These are phyloP conservation scores for Andricus curvator DNA, from an alignment of 2,888 invertebrate species.

Conservation along the genomic window DNA sequence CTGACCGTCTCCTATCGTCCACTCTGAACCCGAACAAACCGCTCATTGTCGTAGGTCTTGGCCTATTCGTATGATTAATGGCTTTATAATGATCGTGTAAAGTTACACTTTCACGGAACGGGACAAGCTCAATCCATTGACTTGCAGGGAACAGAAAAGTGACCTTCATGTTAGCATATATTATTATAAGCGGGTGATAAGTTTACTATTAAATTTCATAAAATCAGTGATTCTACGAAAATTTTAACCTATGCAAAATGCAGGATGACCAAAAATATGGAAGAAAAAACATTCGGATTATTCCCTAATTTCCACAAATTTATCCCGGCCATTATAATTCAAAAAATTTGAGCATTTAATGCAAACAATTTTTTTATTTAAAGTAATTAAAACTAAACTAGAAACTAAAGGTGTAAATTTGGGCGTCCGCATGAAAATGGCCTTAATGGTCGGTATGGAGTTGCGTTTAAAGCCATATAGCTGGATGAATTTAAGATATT, in stretches of 20 bases:
- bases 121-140: neutral
- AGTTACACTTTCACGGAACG: slow-evolving; percentile 52
- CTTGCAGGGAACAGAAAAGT: neutral
- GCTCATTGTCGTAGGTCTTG: slow-evolving; percentile 46
- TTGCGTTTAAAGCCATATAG: no score
- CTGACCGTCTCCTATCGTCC: slow-evolving; percentile 42
- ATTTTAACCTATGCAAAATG: neutral
- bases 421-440: no score
- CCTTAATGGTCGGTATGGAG: no score
- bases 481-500: no score
- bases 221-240: neutral
- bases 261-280: no score
- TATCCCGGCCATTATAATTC: no score
- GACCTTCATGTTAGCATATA: neutral
- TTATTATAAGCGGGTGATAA: neutral
- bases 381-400: no score
- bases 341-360: no score
- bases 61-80: slow-evolving; percentile 71
- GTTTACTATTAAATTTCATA: neutral
- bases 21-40: slow-evolving; percentile 44
- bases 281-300: no score
- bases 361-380: no score
- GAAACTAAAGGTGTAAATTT: no score
- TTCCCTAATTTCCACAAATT: no score
- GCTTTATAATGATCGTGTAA: slow-evolving; percentile 64